A percentile compares a stretch with the other conserved stretches of the same genome.
Conservation (phyloP, 2,888 invertebrate genomes). For the Tetranychus truncatus region DNA sequence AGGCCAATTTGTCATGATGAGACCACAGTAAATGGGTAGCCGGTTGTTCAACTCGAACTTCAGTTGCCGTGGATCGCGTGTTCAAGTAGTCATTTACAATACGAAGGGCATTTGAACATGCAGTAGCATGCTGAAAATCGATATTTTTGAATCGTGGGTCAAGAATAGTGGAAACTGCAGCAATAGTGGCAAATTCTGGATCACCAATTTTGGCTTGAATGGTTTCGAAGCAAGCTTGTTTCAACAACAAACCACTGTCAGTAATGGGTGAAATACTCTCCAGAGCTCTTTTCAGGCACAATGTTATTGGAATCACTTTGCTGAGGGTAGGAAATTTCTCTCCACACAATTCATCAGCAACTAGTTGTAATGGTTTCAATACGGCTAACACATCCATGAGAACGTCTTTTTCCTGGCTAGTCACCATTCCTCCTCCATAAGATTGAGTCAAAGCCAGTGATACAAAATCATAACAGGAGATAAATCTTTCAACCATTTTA, state of each 20-base stretch:
- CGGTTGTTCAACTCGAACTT: not conserved
- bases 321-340: not conserved
- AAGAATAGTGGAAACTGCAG: constrained; percentile 1
- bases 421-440: not conserved
- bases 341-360: not conserved
- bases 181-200: not conserved
- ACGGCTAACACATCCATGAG: not conserved
- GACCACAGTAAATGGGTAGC: not conserved
- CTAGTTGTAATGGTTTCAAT: not conserved
- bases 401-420: not conserved
- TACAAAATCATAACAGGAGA: not conserved
- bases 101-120: not conserved
- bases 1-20: not conserved
- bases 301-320: not conserved
- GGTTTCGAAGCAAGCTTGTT: not conserved
- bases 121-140: not conserved
- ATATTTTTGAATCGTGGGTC: constrained; percentile 7
- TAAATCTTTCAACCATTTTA: constrained; percentile 4
- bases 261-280: not conserved
- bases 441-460: not conserved
- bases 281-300: not conserved
- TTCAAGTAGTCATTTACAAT: not conserved
- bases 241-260: not conserved
- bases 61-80: not conserved
- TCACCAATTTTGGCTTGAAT: constrained; percentile 6